phyloP scores from a whole-genome alignment of 2,113 vertebrate genomes.

The Ptilonorhynchus violaceus region DNA sequence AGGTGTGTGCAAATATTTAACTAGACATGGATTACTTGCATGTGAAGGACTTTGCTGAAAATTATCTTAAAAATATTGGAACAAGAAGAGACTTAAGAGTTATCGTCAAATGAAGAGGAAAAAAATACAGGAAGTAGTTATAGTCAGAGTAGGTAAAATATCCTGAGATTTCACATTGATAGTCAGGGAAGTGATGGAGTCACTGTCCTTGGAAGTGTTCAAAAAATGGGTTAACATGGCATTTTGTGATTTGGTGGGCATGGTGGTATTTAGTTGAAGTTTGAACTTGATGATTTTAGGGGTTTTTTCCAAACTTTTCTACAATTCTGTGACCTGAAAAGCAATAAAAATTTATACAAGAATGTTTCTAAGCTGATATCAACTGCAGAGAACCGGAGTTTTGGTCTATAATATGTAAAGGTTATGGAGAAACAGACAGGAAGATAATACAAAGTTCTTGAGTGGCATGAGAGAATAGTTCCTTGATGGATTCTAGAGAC shows the following conservation, averaged over 20 bases:
- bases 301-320: not conserved
- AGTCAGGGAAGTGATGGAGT: not conserved
- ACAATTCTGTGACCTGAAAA: not conserved
- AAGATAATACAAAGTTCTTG: not conserved
- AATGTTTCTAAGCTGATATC: not conserved
- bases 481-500: not conserved
- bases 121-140: not conserved
- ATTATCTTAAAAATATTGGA: not conserved
- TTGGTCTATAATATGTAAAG: not conserved
- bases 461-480: not conserved
- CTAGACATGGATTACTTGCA: not conserved
- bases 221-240: not conserved
- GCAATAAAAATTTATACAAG: not conserved
- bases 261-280: not conserved
- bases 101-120: not conserved
- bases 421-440: not conserved
- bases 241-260: not conserved
- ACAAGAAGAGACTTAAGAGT: not conserved
- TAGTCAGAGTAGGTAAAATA: not conserved
- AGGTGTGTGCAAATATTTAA: not conserved
- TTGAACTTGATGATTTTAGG: not conserved
- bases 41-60: not conserved
- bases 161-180: not conserved
- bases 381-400: not conserved
- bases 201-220: not conserved